Evolutionary conservation across 2,888 invertebrate species (phyloP).

Genomic region (Acronicta psi): DNA sequence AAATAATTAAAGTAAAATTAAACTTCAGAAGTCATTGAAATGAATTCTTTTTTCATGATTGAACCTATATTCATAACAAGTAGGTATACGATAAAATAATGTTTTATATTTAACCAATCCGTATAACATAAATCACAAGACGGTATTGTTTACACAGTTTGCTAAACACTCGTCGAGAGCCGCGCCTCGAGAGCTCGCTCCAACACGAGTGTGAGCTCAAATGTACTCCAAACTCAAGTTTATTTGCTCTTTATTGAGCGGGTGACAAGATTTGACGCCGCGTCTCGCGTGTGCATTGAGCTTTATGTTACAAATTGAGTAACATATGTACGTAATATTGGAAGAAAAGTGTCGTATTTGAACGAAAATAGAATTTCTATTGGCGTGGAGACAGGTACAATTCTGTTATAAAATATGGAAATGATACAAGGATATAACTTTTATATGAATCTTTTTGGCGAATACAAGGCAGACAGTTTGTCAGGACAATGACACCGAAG

Average conservation of each 20-base stretch:
- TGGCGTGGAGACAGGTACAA: constrained; percentile 7
- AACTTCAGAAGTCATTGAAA: too few species aligned
- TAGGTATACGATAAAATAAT: constrained; percentile 52
- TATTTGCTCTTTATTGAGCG: constrained; percentile 81
- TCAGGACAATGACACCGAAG: too few species aligned
- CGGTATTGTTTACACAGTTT: constrained; percentile 77
- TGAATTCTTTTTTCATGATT: too few species aligned
- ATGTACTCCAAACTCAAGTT: constrained; percentile 75
- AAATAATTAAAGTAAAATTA: too few species aligned
- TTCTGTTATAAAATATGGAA: neutral
- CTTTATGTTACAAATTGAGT: constrained; percentile 55
- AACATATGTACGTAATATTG: constrained; percentile 29
- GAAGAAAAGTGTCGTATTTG: constrained; percentile 16
- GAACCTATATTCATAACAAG: neutral
- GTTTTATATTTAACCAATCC: constrained; percentile 63
- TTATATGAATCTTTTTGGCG: too few species aligned
- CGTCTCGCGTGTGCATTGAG: constrained; percentile 59
- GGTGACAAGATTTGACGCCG: constrained; percentile 75
- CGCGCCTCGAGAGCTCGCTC: constrained; percentile 67
- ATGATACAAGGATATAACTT: neutral
- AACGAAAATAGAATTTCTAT: constrained; percentile 21
- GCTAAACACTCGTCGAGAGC: constrained; percentile 78
- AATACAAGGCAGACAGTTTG: too few species aligned
- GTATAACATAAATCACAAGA: constrained; percentile 68
- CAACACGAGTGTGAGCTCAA: constrained; percentile 77